phyloP scores from a whole-genome alignment of 2,113 vertebrate species.

The Seriola aureovittata region DNA sequence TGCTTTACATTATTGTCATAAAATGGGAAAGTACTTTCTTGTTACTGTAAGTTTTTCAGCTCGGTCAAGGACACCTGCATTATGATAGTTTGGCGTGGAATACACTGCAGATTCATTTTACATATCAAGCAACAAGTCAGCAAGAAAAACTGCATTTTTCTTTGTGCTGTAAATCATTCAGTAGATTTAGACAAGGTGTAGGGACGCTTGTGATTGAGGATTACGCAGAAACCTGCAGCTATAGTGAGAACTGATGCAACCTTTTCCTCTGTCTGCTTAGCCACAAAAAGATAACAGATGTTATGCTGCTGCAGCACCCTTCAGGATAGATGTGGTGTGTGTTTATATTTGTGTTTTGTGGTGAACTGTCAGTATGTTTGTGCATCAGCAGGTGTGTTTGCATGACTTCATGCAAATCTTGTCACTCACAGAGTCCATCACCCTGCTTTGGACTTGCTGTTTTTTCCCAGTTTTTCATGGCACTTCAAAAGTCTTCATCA shows the following conservation, averaged over 20 bases:
- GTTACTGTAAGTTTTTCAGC: neutral
- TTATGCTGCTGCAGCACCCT: constrained; percentile 20
- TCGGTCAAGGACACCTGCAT: constrained; percentile 5
- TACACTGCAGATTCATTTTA: neutral
- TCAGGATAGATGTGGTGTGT: constrained; percentile 2
- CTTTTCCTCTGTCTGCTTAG: neutral
- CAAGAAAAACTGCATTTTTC: constrained; percentile 16
- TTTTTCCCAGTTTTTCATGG: constrained; percentile 17
- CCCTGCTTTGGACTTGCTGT: neutral
- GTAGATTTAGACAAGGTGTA: neutral
- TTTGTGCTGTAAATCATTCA: neutral
- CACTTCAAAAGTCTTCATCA: constrained; percentile 20
- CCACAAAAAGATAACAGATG: neutral
- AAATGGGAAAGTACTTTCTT: neutral
- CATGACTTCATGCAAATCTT: constrained; percentile 27
- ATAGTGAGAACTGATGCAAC: neutral
- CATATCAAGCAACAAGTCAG: constrained; percentile 1
- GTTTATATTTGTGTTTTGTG: neutral
- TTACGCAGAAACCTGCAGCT: constrained; percentile 11
- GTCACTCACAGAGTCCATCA: constrained; percentile 15
- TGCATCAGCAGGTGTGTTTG: constrained; percentile 17
- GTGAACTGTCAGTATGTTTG: constrained; percentile 13
- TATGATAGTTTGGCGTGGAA: neutral
- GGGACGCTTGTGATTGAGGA: neutral
- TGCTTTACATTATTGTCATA: neutral